Base-by-base conservation (phyloP, 2,888 invertebrate genomes). In the Atrina japonica region DNA sequence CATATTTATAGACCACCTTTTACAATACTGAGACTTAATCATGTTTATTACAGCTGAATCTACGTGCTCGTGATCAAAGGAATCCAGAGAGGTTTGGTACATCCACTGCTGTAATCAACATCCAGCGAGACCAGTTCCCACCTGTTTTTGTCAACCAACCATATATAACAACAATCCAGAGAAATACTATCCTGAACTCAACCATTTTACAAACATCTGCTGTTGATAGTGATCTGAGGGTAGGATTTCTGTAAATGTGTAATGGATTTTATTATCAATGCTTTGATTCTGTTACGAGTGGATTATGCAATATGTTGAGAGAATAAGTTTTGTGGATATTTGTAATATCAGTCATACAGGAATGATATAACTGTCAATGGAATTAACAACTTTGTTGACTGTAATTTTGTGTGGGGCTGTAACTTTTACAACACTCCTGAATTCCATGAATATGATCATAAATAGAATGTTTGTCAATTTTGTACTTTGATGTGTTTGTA, bases 81-180 rank as follows among this genome's bases (percentile, higher is more conserved):
- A 65, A 25, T 14, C 84, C 82, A 23, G 70, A 78, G 18, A 73
- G 61, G n/a, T 78, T 73, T 73, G 82, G 76, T 56, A 78, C 81
- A 2, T 75, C 83, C 1, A 71, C 75, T 14, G 83, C 83, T 16
- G 35, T 66, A 14, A 76, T 87, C 11, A 81, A 65, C 7, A 77
- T 83, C 16, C 64, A 41, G 9, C 59, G 79, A 9, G 77, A 82
- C 49, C 69, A 68, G 56, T 70, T 73, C 45, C 41, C 75, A 27
- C 83, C 83, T 66, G 58, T 60, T 9, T 83, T 81, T 35, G 65
- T 64, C 23, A 76, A 71, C 21, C 45, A 43, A 23, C 78, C 78
- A 11, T 79, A 79, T 50, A 21, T 27, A 6, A 65, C 66, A 9
- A 66, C 67, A 9, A 70, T 80, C 9, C 59, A 63, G 43, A 73